Conservation (phyloP, 2,888 invertebrate genomes). For the Brachycybe producta region DNA sequence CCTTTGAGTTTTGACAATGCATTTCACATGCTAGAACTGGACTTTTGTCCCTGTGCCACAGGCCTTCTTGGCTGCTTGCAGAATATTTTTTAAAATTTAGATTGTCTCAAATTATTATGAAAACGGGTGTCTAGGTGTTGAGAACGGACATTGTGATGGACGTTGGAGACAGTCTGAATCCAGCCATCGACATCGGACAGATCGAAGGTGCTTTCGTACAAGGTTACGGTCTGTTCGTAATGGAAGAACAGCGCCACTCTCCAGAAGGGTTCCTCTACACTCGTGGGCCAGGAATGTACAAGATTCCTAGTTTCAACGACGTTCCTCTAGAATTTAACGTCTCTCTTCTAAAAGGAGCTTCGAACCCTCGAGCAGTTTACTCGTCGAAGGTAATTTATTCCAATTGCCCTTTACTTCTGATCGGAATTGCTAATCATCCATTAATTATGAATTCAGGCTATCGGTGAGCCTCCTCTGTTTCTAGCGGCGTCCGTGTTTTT, state of each 20-base stretch:
- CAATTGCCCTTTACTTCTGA: background rate
- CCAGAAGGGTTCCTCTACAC: constrained; percentile 68
- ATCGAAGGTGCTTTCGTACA: constrained; percentile 90
- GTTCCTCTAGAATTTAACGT: constrained; percentile 88
- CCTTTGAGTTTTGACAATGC: background rate
- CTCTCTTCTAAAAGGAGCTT: constrained; percentile 72
- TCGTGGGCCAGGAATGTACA: constrained; percentile 84
- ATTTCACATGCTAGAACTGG: background rate
- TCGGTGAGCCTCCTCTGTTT: constrained; percentile 91
- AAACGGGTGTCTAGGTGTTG: constrained; percentile 44
- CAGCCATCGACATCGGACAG: constrained; percentile 93
- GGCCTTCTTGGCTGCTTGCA: background rate
- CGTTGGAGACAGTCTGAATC: constrained; percentile 85
- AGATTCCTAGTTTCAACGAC: constrained; percentile 83
- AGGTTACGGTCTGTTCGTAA: constrained; percentile 80
- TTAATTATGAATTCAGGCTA: constrained; percentile 47
- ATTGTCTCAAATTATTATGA: background rate
- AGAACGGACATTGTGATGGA: constrained; percentile 94
- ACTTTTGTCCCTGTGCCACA: background rate
- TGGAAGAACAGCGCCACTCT: constrained; percentile 80
- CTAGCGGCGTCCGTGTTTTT: constrained; percentile 76
- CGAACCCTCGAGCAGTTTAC: constrained; percentile 81
- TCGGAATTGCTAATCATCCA: background rate
- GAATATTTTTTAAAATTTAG: background rate
- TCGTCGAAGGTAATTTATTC: constrained; percentile 67